Conservation (phyloP, 2,888 invertebrate genomes). For the Leptodirus hochenwartii region DNA sequence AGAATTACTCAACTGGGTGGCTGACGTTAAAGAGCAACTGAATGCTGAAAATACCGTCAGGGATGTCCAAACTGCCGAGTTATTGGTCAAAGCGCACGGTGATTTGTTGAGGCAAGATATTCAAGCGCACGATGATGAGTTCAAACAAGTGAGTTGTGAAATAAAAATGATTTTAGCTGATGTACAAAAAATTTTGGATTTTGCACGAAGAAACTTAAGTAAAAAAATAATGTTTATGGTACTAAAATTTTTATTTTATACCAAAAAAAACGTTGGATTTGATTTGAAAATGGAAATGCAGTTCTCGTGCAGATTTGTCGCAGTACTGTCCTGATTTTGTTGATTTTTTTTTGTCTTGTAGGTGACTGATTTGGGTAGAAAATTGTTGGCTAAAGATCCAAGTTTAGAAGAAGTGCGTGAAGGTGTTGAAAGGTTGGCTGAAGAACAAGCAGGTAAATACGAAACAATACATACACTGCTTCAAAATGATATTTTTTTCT, state of each 20-base stretch:
- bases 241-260: not conserved
- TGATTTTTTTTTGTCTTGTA: constrained; percentile 26
- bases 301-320: not conserved
- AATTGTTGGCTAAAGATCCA: constrained; percentile 57
- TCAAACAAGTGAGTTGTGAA: constrained; percentile 26
- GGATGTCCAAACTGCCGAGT: constrained; percentile 87
- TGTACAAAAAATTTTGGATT: constrained; percentile 6
- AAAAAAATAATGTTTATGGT: not conserved
- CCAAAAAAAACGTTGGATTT: constrained; percentile 1
- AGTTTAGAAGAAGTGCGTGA: constrained; percentile 53
- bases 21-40: constrained; percentile 58
- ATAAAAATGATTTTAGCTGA: too few relatives aligned
- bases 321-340: constrained; percentile 2
- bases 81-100: constrained; percentile 71
- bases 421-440: constrained; percentile 49
- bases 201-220: constrained; percentile 6
- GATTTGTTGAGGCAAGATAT: constrained; percentile 77
- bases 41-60: constrained; percentile 60
- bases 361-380: constrained; percentile 59
- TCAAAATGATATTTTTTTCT: too few relatives aligned
- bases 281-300: not conserved
- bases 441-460: constrained; percentile 59
- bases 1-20: constrained; percentile 66
- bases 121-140: constrained; percentile 77
- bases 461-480: too few relatives aligned